phyloP scores from a whole-genome alignment of 1,140 invertebrate genomes.

The Octopus sinensis region DNA sequence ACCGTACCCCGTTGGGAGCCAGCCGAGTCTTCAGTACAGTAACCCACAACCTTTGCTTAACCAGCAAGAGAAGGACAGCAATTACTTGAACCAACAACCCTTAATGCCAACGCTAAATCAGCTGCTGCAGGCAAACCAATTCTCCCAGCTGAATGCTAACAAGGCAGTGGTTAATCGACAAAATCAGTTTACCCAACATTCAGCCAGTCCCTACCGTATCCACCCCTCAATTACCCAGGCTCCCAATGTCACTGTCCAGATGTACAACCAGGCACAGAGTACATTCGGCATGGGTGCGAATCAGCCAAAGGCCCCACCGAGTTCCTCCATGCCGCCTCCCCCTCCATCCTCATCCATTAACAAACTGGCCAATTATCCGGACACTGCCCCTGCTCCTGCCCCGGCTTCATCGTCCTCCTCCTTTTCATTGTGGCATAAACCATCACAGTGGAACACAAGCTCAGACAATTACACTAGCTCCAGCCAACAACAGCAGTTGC shows the following conservation, averaged over 20 bases:
- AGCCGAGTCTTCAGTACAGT: neutral
- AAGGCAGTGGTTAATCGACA: neutral
- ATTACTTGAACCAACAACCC: neutral
- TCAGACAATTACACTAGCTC: neutral
- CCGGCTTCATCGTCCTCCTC: neutral
- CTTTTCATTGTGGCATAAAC: neutral
- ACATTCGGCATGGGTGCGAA: neutral
- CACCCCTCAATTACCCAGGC: neutral
- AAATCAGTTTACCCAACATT: neutral
- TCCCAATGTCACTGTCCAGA: neutral
- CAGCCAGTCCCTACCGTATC: neutral
- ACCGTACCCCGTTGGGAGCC: neutral
- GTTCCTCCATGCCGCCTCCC: neutral
- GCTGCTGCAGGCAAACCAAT: neutral
- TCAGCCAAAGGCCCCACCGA: neutral
- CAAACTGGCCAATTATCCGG: neutral
- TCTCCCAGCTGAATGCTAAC: neutral
- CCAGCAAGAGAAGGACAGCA: neutral
- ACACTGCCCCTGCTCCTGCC: neutral
- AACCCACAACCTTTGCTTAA: neutral
- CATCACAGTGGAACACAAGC: conserved; percentile 2
- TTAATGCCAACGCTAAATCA: neutral
- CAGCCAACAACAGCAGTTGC: too few species aligned
- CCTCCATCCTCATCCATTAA: neutral
- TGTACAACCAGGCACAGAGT: conserved; percentile 4